Percentiles rank a stretch among this genome's conserved stretches.
phyloP scores from a whole-genome alignment of 2,113 vertebrate genomes.

The Myiozetetes cayanensis region DNA sequence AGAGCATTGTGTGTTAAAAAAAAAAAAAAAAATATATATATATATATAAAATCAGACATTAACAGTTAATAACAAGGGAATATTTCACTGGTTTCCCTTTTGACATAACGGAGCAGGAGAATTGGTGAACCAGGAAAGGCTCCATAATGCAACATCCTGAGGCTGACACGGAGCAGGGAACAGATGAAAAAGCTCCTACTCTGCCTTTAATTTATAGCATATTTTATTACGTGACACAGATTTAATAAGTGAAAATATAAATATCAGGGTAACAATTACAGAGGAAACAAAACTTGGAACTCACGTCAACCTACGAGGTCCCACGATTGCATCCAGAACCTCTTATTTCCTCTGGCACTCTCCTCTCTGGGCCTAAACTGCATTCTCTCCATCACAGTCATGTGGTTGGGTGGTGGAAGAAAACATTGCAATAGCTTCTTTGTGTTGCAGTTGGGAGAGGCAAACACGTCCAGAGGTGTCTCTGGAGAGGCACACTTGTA shows the following conservation, averaged over 20 bases:
- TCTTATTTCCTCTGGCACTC: not conserved
- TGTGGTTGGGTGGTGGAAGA: not conserved
- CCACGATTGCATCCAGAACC: not conserved
- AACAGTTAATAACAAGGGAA: slow-evolving; percentile 33
- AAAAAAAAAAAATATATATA: not conserved
- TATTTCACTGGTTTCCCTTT: not conserved
- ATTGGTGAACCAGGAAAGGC: not conserved
- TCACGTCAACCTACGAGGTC: not conserved
- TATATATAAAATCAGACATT: not conserved
- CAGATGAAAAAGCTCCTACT: not conserved
- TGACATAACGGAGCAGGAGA: not conserved
- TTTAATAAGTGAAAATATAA: slow-evolving; percentile 52
- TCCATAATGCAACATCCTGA: not conserved
- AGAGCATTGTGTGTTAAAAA: not conserved
- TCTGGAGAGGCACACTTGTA: not conserved
- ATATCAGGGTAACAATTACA: slow-evolving; percentile 17
- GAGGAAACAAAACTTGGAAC: slow-evolving; percentile 11
- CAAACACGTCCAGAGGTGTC: not conserved
- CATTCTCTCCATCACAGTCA: not conserved
- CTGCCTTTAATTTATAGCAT: slow-evolving; percentile 33
- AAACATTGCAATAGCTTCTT: not conserved
- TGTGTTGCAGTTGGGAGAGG: not conserved
- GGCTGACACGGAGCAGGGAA: not conserved
- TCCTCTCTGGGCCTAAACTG: not conserved
- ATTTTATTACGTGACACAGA: slow-evolving; percentile 7